phyloP scores from a whole-genome alignment of 2,797 vertebrate genomes.

The Botia kubotai region DNA sequence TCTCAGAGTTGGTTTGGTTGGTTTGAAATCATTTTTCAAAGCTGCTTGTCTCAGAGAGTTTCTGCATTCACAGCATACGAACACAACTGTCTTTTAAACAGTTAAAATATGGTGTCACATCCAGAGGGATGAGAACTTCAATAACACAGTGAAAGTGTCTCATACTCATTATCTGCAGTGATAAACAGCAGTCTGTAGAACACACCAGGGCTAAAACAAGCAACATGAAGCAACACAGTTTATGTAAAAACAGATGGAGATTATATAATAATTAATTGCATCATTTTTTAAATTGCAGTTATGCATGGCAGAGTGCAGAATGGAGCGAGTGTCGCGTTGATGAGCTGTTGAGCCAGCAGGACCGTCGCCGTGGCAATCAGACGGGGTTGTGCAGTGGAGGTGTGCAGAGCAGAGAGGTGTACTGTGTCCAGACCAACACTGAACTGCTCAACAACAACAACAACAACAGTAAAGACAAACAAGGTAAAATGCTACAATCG shows the following conservation, averaged over 20 bases:
- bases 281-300: slow-evolving; percentile 72
- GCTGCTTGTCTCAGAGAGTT: neutral
- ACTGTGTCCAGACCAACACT: slow-evolving; percentile 88
- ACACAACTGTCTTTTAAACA: neutral
- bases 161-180: neutral
- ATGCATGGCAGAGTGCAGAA: slow-evolving; percentile 89
- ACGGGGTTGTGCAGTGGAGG: slow-evolving; percentile 92
- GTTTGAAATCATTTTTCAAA: too few species aligned
- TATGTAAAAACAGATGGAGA: too few species aligned
- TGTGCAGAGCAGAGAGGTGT: slow-evolving; percentile 87
- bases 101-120: neutral
- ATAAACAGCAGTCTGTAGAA: neutral
- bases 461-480: slow-evolving; percentile 79
- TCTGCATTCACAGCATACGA: neutral
- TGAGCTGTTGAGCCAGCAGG: slow-evolving; percentile 90
- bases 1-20: too few species aligned
- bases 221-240: too few species aligned
- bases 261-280: too few species aligned
- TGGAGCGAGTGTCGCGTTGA: slow-evolving; percentile 94
- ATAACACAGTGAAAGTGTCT: neutral
- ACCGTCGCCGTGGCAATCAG: slow-evolving; percentile 89
- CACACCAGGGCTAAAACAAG: neutral
- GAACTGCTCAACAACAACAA: slow-evolving; percentile 84
- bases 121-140: neutral
- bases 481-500: slow-evolving; percentile 74